Evolutionary conservation across 2,113 vertebrate species (phyloP), one percentile per base, ranked within the genome.

Genomic region (Scortum barcoo): DNA sequence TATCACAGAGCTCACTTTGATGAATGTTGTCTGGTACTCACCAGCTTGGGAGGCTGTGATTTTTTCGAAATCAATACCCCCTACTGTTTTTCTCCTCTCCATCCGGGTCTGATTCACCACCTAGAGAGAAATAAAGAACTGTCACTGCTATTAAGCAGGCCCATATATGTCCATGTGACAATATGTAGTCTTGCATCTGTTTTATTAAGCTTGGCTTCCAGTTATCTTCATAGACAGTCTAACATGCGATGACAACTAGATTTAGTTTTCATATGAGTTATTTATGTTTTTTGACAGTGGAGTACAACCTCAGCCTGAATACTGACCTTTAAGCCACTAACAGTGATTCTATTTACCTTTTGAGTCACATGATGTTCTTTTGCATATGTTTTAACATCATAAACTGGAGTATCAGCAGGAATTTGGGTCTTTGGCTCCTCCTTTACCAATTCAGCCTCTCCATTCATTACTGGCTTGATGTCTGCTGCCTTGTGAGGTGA

Each of bases 41-140:
- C 95, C 92, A 30, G 76, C 69, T 73, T 85, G 62, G 79, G 65
- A 71, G 33, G 63, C 22, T 9, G 67, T 86, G 38, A 85, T 46
- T 73, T 72, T 86, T 84, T 94, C 93, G 86, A 91, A 88, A 77
- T 90, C 86, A 50, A 93, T 72, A 3, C 90, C 94, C 6, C 90
- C 91, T 19, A 88, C 76, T 36, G 93, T 94, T 89, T 84, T 94
- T 60, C 90, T 94, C 78, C 87, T 92, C 26, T 93, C 89, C 11
- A 12, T 3, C 1, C 3, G 3, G 36, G 28, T 86, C 54, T 72
- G 78, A 66, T 73, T 88, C 75, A 62, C 48, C 54, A 76, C 89
- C 94, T 95, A 20, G 42, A 71, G 26, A 89, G 19, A 75, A 40
- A 79, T 9, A 61, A 63, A 40, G 40, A 84, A 84, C 24, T 30